Conservation (phyloP, 2,113 vertebrate genomes). For the Morone saxatilis region DNA sequence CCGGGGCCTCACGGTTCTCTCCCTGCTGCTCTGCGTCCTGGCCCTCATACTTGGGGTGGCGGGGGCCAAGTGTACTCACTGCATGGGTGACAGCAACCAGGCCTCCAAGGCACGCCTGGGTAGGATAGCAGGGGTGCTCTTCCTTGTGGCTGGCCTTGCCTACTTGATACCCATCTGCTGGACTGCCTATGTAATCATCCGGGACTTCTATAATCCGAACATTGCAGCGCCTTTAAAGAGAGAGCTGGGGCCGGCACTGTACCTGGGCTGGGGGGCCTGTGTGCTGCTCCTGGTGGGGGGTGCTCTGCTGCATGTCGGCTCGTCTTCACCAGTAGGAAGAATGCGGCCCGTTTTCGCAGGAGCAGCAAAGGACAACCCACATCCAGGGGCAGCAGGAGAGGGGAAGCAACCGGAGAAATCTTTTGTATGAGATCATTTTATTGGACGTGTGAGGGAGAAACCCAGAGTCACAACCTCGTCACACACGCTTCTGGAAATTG, state of each 20-base stretch:
- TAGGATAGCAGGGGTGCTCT: constrained; percentile 75
- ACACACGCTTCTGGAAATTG: constrained; percentile 2
- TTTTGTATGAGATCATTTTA: constrained; percentile 75
- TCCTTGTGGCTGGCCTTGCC: constrained; percentile 77
- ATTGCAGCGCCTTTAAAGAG: constrained; percentile 80
- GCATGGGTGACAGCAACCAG: constrained; percentile 82
- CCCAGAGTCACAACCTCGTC: background rate
- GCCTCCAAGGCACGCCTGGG: constrained; percentile 83
- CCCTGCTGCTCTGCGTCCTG: constrained; percentile 85
- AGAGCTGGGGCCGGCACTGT: constrained; percentile 83
- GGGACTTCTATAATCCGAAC: constrained; percentile 82
- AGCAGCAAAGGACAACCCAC: constrained; percentile 63
- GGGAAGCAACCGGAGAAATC: constrained; percentile 79
- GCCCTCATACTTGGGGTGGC: constrained; percentile 85
- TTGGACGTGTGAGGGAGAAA: background rate
- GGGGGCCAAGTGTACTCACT: constrained; percentile 89
- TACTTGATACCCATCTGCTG: constrained; percentile 81
- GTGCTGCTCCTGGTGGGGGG: constrained; percentile 81
- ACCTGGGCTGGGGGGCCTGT: constrained; percentile 81
- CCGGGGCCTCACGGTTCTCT: constrained; percentile 83
- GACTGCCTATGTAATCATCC: constrained; percentile 76
- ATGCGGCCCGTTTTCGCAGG: constrained; percentile 53
- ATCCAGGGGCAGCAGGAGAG: constrained; percentile 52
- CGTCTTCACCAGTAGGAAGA: constrained; percentile 59
- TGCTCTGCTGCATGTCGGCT: constrained; percentile 76